Base-by-base conservation (phyloP, 2,888 invertebrate genomes). In the Cataglyphis rosenhaueri region DNA sequence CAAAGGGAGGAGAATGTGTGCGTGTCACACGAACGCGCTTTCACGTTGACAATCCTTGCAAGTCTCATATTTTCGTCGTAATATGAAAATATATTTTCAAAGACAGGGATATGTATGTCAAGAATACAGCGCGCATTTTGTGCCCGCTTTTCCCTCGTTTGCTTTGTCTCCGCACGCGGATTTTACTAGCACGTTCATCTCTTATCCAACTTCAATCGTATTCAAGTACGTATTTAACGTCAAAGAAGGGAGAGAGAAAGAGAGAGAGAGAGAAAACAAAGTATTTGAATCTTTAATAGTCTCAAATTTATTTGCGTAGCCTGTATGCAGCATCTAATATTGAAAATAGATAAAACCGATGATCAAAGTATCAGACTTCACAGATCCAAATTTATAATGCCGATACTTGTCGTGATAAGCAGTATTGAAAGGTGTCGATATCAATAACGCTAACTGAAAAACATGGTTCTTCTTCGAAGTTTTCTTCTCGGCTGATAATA, bases 11-110 rank as follows among this genome's bases (percentile, higher is more conserved):
- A 25, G 10, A 59, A 59, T 21, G 55, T 70, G 57, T 78, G 70
- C 57, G 57, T 44, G 70, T 44, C 44, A 44, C 59, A 70, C 21
- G 71, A 35, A 78, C 18, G 78, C 25, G 70, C 78, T 79, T 79
- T 71, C 35, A 48, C 59, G 78, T 48, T 59, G 78, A 12, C 78
- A 71, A 79, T 79, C 48, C 78, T 71, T 61, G 78, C 29, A 71
- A 61, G 71, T 79, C 35, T 79, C 78, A 71, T 79, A 79, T 79
- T 79, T 79, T 71, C 48, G 78, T 61, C 78, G 71, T 79, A 79
- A 79, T 79, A 79, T 79, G 78, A 79, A 79, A 71, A 79, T 79
- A 79, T 71, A 79, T 79, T 79, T 79, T 79, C 78, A 79, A 71
- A 79, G 78, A 79, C 78, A n/a, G 71, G 32, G 21, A 79, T 79